Evolutionary conservation across 2,113 vertebrate species (phyloP).

Genomic region (Microtus richardsoni): DNA sequence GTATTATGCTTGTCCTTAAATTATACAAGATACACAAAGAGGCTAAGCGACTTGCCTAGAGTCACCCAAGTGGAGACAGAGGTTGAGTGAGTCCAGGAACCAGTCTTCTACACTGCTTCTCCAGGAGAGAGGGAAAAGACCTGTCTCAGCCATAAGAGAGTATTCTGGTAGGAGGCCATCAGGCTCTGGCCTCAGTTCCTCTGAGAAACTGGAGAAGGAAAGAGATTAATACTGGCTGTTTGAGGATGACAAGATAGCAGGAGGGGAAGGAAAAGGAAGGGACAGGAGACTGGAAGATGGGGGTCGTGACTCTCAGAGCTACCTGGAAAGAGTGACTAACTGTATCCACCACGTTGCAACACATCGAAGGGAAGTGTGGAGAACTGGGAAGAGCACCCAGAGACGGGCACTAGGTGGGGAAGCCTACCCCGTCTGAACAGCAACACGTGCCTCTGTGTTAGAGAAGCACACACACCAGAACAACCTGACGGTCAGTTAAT

Average conservation of each 20-base stretch:
- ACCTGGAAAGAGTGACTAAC: neutral
- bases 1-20: neutral
- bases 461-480: neutral
- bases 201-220: neutral
- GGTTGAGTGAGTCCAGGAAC: constrained; percentile 42
- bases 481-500: neutral
- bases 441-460: neutral
- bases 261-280: constrained; percentile 1
- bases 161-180: neutral
- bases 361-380: neutral
- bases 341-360: neutral
- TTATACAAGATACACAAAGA: constrained; percentile 50
- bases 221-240: neutral
- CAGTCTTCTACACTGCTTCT: neutral
- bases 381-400: neutral
- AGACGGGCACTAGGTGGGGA: neutral
- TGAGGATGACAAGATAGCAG: neutral
- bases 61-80: neutral
- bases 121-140: neutral
- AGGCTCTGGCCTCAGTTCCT: neutral
- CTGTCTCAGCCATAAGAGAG: neutral
- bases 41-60: constrained; percentile 9
- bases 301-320: neutral
- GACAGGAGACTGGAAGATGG: neutral
- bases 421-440: neutral